These are phyloP conservation scores for Fissipunctia ypsillon DNA, from an alignment of 2,888 invertebrate species.

Conservation along the genomic window DNA sequence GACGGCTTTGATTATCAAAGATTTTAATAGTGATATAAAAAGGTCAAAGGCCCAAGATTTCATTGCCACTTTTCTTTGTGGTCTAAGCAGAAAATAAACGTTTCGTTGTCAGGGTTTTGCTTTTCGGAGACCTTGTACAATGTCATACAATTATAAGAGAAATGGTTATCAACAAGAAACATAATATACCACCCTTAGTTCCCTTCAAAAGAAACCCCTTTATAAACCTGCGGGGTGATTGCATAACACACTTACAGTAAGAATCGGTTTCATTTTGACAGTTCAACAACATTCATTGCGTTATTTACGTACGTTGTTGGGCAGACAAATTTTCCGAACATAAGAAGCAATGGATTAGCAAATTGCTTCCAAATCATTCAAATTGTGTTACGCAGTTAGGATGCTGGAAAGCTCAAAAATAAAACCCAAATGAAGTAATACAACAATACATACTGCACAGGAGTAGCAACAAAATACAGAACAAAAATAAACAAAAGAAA, in stretches of 20 bases:
- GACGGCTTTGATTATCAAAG: background rate
- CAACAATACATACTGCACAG: background rate
- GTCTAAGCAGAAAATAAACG: background rate
- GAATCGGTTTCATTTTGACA: no score
- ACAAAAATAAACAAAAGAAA: conserved; percentile 7
- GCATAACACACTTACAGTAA: no score
- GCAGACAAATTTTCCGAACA: no score
- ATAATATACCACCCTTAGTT: background rate
- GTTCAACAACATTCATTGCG: no score
- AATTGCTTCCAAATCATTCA: no score
- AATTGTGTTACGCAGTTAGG: no score
- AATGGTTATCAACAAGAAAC: background rate
- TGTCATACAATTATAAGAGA: background rate
- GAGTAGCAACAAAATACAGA: background rate
- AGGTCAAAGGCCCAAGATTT: background rate
- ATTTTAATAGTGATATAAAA: background rate
- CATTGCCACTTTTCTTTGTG: background rate
- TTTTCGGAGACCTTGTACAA: background rate
- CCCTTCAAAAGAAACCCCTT: background rate
- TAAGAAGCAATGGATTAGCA: no score
- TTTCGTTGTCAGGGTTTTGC: background rate
- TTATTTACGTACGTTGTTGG: no score
- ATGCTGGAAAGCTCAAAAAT: background rate
- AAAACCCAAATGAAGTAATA: background rate
- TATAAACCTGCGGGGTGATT: no score